These are phyloP conservation scores for Calonectris borealis DNA, from an alignment of 2,113 vertebrate genomes.

Conservation along the genomic window DNA sequence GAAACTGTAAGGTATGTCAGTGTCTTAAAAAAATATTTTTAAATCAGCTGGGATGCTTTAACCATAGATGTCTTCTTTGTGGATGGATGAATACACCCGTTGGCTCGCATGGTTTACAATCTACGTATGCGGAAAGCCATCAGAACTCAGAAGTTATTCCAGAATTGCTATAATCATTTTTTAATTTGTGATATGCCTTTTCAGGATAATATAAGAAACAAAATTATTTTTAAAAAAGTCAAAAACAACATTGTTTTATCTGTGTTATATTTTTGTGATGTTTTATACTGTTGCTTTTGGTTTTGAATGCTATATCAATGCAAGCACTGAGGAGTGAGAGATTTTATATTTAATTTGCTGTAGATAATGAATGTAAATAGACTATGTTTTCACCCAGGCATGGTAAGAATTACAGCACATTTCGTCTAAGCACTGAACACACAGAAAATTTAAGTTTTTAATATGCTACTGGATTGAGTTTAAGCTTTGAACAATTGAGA, in stretches of 20 bases:
- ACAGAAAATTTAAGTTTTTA: background rate
- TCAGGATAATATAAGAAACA: background rate
- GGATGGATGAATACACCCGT: background rate
- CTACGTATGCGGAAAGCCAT: background rate
- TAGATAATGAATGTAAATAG: background rate
- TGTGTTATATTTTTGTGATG: background rate
- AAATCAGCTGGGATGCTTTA: conserved; percentile 5
- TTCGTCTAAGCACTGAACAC: background rate
- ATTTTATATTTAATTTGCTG: conserved; percentile 6
- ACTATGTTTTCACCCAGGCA: background rate
- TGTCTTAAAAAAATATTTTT: background rate
- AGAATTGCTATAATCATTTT: background rate
- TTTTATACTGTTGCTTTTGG: background rate
- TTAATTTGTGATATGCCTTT: background rate
- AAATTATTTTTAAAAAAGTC: background rate
- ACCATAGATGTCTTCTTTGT: background rate
- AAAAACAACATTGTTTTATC: background rate
- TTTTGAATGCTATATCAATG: background rate
- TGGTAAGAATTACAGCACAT: background rate
- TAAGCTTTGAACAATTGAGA: background rate
- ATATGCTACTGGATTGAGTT: background rate
- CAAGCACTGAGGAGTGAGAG: background rate
- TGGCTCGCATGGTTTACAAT: background rate
- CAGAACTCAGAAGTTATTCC: background rate
- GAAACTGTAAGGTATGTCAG: background rate